Evolutionary conservation across 2,888 invertebrate species (phyloP).

Genomic region (Andrena chrysosceles): DNA sequence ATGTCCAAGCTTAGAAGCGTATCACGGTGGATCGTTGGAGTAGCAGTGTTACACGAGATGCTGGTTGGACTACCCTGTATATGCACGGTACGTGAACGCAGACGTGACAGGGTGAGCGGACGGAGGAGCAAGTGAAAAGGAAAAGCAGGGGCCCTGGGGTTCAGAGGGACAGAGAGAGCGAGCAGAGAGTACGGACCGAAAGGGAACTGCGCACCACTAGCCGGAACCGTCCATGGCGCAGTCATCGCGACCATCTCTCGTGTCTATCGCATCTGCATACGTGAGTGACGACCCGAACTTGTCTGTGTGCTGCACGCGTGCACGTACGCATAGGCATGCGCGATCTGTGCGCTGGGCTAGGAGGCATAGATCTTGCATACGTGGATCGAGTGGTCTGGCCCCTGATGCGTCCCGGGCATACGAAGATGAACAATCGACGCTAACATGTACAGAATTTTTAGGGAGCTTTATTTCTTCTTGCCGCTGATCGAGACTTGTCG

Average conservation of each 20-base stretch:
- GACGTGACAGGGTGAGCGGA: slow-evolving; percentile 59
- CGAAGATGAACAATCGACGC: slow-evolving; percentile 33
- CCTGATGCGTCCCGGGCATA: slow-evolving; percentile 37
- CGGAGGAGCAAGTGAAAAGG: slow-evolving; percentile 63
- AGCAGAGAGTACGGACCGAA: slow-evolving; percentile 72
- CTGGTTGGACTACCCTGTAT: slow-evolving; percentile 48
- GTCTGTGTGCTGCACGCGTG: slow-evolving; percentile 56
- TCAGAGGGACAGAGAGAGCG: slow-evolving; percentile 66
- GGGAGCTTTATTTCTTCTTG: slow-evolving; percentile 8
- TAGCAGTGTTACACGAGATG: background rate
- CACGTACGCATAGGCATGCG: slow-evolving; percentile 53
- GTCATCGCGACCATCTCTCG: slow-evolving; percentile 83
- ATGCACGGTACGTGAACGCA: background rate
- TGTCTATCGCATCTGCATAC: slow-evolving; percentile 81
- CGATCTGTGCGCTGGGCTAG: slow-evolving; percentile 53
- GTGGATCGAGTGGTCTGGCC: slow-evolving; percentile 37
- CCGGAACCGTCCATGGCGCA: slow-evolving; percentile 84
- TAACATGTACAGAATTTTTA: slow-evolving; percentile 4
- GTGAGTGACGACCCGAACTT: slow-evolving; percentile 67
- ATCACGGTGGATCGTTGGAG: background rate
- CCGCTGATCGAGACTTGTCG: slow-evolving; percentile 4
- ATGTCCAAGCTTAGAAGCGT: background rate
- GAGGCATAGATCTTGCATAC: slow-evolving; percentile 45
- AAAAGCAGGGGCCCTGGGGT: slow-evolving; percentile 54
- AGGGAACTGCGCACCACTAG: slow-evolving; percentile 85